A percentile compares a stretch with the other conserved stretches of the same genome.
Conservation (phyloP, 2,797 vertebrate genomes). For the Rachycentron canadum region DNA sequence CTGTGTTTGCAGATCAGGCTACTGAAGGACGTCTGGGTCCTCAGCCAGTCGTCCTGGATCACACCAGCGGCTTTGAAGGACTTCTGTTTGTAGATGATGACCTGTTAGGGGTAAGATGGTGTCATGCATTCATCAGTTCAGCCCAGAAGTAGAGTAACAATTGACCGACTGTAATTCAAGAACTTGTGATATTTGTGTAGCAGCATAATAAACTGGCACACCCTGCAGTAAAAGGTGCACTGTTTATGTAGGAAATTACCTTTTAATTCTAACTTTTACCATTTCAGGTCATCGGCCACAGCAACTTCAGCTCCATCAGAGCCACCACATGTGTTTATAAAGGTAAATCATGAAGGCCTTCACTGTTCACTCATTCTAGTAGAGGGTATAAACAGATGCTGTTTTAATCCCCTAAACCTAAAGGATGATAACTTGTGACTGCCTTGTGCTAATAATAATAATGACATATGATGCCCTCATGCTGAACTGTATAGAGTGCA, state of each 20-base stretch:
- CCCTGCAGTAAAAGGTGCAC: not conserved
- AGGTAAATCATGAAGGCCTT: slow-evolving; percentile 81
- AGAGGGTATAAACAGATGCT: not conserved
- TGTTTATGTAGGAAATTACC: not conserved
- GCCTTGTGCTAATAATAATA: not conserved
- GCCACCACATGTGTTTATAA: slow-evolving; percentile 96
- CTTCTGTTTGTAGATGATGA: slow-evolving; percentile 97
- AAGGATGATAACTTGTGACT: not conserved
- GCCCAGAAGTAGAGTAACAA: not conserved
- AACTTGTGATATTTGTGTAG: not conserved
- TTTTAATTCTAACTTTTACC: slow-evolving; percentile 13
- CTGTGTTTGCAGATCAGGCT: slow-evolving; percentile 81
- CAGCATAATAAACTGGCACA: not conserved
- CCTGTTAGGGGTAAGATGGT: slow-evolving; percentile 91
- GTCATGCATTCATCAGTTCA: not conserved
- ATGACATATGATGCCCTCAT: not conserved
- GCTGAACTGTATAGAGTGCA: not conserved
- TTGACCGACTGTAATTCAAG: not conserved
- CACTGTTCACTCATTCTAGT: not conserved
- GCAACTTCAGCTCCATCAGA: slow-evolving; percentile 98
- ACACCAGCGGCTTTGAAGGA: slow-evolving; percentile 97
- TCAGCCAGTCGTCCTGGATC: slow-evolving; percentile 93
- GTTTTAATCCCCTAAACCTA: not conserved
- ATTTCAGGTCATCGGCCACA: slow-evolving; percentile 95
- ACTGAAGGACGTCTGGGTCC: slow-evolving; percentile 93